These are phyloP conservation scores for Onychostoma macrolepis DNA, from an alignment of 2,113 vertebrate genomes.

Conservation along the genomic window DNA sequence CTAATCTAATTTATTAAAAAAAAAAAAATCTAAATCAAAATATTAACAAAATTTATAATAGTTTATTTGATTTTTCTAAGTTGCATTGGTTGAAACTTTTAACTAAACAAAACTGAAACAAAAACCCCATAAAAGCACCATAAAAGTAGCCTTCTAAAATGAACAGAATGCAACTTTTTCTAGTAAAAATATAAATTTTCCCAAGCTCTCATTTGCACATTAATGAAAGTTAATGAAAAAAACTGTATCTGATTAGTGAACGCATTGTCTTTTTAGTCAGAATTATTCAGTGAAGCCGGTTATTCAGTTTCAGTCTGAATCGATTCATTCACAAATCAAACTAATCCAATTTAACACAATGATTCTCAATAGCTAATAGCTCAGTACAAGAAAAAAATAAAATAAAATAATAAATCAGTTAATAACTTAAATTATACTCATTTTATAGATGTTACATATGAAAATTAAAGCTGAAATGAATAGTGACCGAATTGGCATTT, in stretches of 20 bases:
- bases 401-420: too few species aligned
- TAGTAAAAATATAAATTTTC: not conserved
- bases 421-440: not conserved
- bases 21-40: too few species aligned
- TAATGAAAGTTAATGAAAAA: not conserved
- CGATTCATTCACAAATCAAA: not conserved
- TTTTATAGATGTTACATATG: not conserved
- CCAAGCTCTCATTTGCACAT: not conserved
- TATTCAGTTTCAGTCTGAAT: not conserved
- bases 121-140: not conserved
- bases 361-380: not conserved
- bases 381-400: not conserved
- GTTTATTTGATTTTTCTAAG: not conserved
- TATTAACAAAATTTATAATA: not conserved
- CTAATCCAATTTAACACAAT: not conserved
- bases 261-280: not conserved
- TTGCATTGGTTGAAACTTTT: not conserved
- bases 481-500: not conserved
- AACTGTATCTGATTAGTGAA: not conserved
- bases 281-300: not conserved
- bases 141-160: not conserved
- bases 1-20: too few species aligned
- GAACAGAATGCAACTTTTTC: not conserved
- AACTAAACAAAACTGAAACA: not conserved
- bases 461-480: not conserved